phyloP scores from a whole-genome alignment of 2,113 vertebrate species.

The Petaurus breviceps region DNA sequence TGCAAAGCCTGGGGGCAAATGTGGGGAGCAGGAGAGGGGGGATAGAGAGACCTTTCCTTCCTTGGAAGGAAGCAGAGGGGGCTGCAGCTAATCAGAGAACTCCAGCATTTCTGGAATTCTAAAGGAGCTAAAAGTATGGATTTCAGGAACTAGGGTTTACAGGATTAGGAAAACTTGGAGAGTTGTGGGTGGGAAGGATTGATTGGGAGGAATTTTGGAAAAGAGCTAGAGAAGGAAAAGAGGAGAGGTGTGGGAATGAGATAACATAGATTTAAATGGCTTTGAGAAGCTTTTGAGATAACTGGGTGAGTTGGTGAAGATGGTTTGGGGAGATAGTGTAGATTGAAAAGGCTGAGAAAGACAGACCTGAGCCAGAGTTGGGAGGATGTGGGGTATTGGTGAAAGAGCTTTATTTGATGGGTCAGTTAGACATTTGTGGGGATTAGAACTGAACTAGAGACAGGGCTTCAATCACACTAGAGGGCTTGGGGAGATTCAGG shows the following conservation, averaged over 20 bases:
- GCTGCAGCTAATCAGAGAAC: not conserved
- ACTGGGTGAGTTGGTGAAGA: not conserved
- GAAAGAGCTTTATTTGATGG: not conserved
- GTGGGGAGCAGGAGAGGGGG: slow-evolving; percentile 53
- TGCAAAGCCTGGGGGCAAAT: slow-evolving; percentile 20
- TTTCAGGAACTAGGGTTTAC: not conserved
- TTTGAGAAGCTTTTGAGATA: not conserved
- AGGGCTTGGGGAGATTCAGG: not conserved
- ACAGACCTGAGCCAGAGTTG: not conserved
- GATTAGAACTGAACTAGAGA: not conserved
- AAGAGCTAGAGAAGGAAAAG: not conserved
- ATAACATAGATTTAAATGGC: not conserved
- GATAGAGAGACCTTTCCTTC: slow-evolving; percentile 46
- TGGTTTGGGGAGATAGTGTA: not conserved
- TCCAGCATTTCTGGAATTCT: not conserved
- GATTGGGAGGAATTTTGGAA: not conserved
- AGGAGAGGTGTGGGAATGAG: not conserved
- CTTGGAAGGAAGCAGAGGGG: slow-evolving; percentile 6
- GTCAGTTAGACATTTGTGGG: not conserved
- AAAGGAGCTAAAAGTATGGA: not conserved
- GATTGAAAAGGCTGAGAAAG: not conserved
- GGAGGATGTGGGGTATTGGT: not conserved
- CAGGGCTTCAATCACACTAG: not conserved
- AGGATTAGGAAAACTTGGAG: not conserved
- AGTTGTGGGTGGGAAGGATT: not conserved